A percentile compares a stretch with the other conserved stretches of the same genome.
These are phyloP conservation scores for Ameiurus melas DNA, from an alignment of 2,113 vertebrate species.

Conservation along the genomic window DNA sequence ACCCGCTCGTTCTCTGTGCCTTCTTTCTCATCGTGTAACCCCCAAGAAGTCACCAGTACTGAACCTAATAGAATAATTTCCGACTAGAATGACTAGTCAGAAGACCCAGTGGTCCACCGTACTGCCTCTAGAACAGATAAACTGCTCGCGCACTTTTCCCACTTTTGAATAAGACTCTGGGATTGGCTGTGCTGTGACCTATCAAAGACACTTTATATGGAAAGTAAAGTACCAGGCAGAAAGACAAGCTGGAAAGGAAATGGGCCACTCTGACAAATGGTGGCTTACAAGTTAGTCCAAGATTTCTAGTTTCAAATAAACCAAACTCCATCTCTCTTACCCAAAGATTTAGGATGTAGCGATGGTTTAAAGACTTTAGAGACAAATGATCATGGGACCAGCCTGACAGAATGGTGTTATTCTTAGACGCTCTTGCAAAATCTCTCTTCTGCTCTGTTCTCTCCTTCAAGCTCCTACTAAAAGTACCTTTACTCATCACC, in stretches of 20 bases:
- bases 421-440: not conserved
- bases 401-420: slow-evolving; percentile 19
- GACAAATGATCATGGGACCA: not conserved
- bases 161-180: not conserved
- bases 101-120: not conserved
- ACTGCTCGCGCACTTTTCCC: not conserved
- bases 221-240: not conserved
- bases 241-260: not conserved
- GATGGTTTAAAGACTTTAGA: slow-evolving; percentile 20
- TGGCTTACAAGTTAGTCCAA: not conserved
- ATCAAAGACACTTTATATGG: not conserved
- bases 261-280: slow-evolving; percentile 11
- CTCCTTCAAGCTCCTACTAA: not conserved
- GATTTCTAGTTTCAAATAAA: not conserved
- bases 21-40: not conserved
- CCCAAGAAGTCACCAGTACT: not conserved
- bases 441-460: not conserved
- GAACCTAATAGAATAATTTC: not conserved
- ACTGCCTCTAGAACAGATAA: not conserved
- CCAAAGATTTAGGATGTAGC: not conserved
- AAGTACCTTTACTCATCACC: not conserved
- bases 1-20: not conserved
- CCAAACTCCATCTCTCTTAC: slow-evolving; percentile 3
- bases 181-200: not conserved
- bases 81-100: not conserved